Evolutionary conservation across 2,888 invertebrate genomes (phyloP), one percentile per base, ranked within the genome.

Genomic region (Epirrita christyi): DNA sequence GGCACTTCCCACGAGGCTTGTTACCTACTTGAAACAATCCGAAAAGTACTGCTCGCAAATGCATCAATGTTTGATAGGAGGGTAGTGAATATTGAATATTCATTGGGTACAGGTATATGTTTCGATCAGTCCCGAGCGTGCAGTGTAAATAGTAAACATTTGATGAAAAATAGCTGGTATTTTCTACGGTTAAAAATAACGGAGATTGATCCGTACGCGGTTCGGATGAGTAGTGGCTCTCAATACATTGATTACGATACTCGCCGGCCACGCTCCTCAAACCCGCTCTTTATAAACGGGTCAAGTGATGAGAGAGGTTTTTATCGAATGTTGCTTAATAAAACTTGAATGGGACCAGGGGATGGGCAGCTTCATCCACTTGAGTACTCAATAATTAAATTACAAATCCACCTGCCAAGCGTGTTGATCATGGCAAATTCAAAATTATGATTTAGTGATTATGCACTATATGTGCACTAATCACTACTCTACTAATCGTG

Each of bases 121-220:
- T 64, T 70, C 71, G 71, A 71, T 75, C 78, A 76, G 77, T 71
- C 73, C 67, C 58, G 71, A 71, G 75, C 73, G 77, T 72, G 71
- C 73, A 72, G 58, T 71, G 76, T 74, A 80, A 83, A 80, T 75
- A 78, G 76, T 78, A 74, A 76, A 78, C 78, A 76, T 67, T 71
- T 71, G 73, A 41, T 72, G 68, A 76, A 76, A 79, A 78, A 73
- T 67, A 64, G 59, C 57, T 69, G 58, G 69, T 66, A 67, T 68
- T 62, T 63, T 59, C 57, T 64, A 62, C 60, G 67, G 66, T 67
- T 66, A 67, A 75, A 76, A 63, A 72, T 70, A 72, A 71, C 69
- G 70, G 65, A 62, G 61, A 61, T 61, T 66, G 59, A 63, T 71
- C 65, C 59, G 63, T 64, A 59, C 67, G 59, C 47, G 56, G 63